These are phyloP conservation scores for Hyppa rectilinea DNA, from an alignment of 2,888 invertebrate genomes.

Conservation along the genomic window DNA sequence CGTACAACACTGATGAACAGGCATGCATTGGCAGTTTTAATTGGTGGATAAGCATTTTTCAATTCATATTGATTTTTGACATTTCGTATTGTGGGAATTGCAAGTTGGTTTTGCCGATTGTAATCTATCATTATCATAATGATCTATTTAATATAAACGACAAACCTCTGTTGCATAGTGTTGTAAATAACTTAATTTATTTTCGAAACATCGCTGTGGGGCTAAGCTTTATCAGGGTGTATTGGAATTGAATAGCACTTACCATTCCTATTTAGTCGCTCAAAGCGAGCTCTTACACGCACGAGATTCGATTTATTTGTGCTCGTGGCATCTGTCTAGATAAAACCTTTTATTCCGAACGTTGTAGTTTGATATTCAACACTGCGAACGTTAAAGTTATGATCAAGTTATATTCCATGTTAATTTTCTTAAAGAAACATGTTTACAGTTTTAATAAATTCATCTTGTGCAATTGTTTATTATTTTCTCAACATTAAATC, in stretches of 20 bases:
- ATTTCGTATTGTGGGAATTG: background rate
- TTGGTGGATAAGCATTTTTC: background rate
- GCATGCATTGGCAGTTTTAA: background rate
- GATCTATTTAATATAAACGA: conserved; percentile 5
- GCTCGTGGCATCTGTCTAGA: conserved; percentile 53
- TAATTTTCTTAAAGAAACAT: conserved; percentile 3
- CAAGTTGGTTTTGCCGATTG: too few species aligned
- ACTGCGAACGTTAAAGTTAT: conserved; percentile 27
- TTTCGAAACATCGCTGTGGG: conserved; percentile 9
- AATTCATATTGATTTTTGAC: background rate
- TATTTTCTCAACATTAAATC: background rate
- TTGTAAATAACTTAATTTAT: conserved; percentile 10
- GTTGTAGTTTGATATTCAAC: conserved; percentile 30
- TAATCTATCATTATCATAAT: too few species aligned
- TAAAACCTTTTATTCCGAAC: conserved; percentile 45
- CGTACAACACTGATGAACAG: background rate
- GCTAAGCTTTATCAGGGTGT: conserved; percentile 29
- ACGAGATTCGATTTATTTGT: conserved; percentile 56
- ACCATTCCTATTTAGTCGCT: conserved; percentile 47
- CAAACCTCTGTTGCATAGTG: background rate
- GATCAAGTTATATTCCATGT: conserved; percentile 11
- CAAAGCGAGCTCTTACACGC: conserved; percentile 54
- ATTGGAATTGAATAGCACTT: conserved; percentile 41
- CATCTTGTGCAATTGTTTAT: background rate
- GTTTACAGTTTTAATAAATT: background rate